Base-by-base conservation (phyloP, 2,888 invertebrate species). In the Chloromyia formosa region DNA sequence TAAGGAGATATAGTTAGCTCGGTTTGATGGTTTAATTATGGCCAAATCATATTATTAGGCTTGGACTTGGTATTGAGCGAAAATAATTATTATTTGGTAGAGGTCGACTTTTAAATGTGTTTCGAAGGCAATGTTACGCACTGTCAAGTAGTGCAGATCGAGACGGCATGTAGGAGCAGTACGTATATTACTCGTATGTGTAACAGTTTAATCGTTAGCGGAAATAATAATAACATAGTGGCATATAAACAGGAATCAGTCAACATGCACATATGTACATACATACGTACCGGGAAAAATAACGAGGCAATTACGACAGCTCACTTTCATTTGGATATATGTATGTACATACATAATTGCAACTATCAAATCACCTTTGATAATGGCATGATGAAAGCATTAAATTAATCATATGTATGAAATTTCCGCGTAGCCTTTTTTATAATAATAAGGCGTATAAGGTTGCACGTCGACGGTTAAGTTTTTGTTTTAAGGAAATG, bases 21-120 rank as follows among this genome's bases (percentile, higher is more conserved):
- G 40, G 45, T 56, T 42, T 71, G 71, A 71, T 56, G 71, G 42
- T 71, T 71, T 71, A 71, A 71, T 71, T 71, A 71, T 56, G 58
- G 56, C 40, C 56, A 71, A 58, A 56, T 71, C 40, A 22, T 71
- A 42, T 71, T 71, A 71, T 71, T 56, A 56, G 23, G 69, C 40
- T 45, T 12, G 49, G n/a, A 10, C 42, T 4, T 3, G 62, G 42
- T 10, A 42, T 64, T 16, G 62, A 66, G 66, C 22, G 20, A 12
- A 49, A 49, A 66, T 66, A 66, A 66, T 66, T 66, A 49, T 45
- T 5, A 45, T 49, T 66, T 22, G 22, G 42, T 66, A 49, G 45
- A 45, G 49, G 66, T 45, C 45, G 66, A n/a, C 27, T 9, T 35
- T 66, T 12, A 49, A 66, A 49, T 49, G 66, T 45, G 66, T 66